Conservation (phyloP, 2,113 vertebrate species). For the Hippocampus zosterae region DNA sequence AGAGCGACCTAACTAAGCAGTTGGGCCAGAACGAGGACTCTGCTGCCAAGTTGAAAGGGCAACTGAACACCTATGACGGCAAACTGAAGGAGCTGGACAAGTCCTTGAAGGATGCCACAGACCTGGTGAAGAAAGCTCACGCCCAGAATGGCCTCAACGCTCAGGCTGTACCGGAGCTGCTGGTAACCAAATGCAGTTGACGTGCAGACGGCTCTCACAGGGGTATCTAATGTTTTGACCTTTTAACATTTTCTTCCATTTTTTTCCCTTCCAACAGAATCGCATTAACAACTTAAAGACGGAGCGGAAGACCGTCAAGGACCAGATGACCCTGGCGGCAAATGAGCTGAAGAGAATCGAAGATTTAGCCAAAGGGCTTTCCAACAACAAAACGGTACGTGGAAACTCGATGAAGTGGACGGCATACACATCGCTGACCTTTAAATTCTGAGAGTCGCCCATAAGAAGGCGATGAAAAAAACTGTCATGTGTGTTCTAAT, state of each 20-base stretch:
- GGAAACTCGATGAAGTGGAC: neutral
- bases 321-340: conserved; percentile 70
- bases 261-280: conserved; percentile 63
- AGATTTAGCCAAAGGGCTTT: conserved; percentile 66
- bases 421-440: too few species aligned
- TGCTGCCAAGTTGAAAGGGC: conserved; percentile 68
- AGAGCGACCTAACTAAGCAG: conserved; percentile 72
- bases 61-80: conserved; percentile 74
- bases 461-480: too few species aligned
- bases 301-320: conserved; percentile 69
- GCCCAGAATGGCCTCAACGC: conserved; percentile 78
- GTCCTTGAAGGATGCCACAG: conserved; percentile 69
- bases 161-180: conserved; percentile 68
- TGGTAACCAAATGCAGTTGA: conserved; percentile 69
- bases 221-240: neutral
- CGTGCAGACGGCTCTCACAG: too few species aligned
- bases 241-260: too few species aligned
- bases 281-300: conserved; percentile 66
- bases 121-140: conserved; percentile 76
- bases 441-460: too few species aligned
- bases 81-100: conserved; percentile 80
- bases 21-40: conserved; percentile 70
- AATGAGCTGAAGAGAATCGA: conserved; percentile 74
- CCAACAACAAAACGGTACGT: conserved; percentile 80
- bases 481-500: too few species aligned